Base-by-base conservation (phyloP, 1,140 invertebrate genomes). In the Bicyclus anynana region DNA sequence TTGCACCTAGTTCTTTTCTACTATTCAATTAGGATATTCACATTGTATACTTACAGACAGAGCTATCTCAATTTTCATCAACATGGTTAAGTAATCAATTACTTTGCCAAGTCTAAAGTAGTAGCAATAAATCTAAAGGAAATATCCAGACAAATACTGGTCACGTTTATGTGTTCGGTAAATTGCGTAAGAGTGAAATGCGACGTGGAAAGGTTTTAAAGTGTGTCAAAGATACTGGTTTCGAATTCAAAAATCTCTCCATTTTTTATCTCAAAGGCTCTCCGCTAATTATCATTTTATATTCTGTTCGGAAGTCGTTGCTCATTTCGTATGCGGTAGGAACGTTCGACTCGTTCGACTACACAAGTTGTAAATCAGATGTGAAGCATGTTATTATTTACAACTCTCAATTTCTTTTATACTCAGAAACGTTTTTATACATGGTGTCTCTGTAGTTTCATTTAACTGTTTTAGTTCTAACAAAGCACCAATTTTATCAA, bases 211-310 rank as follows among this genome's bases (percentile, higher is more conserved):
- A 63, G 53, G 52, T 56, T 53, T 18, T 55, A 50, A 72, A 69
- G 62, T 69, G 42, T 72, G 69, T 57, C 66, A 66, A 53, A 58
- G 17, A 52, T 61, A 66, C 66, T 68, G 69, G 69, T 72, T 72
- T 66, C 13, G 48, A 57, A 58, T 63, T 60, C 53, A 60, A 69
- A 71, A 66, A 69, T 69, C 59, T 67, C 65, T 63, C 61, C 57
- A 50, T 53, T 62, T 63, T 60, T 60, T 61, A 18, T 55, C 46
- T 54, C 46, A 44, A 60, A 53, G 52, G 12, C 44, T 50, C 42
- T 46, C 53, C 47, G 29, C 38, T 51, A 55, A 55, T 61, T 61
- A 55, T 46, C 14, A 55, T 53, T 52, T 59, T 59, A 59, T 53
- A 53, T 59, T 27, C 49, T 38, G 56, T 46, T 46, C 49, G 37